phyloP scores from a whole-genome alignment of 2,888 invertebrate genomes.

The Ypsolopha scabrella region DNA sequence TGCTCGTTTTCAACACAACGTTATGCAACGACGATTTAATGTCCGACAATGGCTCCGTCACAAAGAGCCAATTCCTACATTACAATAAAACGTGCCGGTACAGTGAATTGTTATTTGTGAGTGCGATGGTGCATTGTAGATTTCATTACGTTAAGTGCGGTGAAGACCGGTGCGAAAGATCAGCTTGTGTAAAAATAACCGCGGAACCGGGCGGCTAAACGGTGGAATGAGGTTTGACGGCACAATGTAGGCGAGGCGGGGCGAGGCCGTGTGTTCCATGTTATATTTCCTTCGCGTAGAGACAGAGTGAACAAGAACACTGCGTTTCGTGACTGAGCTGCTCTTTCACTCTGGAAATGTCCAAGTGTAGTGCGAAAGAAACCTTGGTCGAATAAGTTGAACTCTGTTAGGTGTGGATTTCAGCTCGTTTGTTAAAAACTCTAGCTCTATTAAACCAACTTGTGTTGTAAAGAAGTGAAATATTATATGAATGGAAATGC shows the following conservation, averaged over 20 bases:
- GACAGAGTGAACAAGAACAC: conserved; percentile 49
- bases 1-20: conserved; percentile 17
- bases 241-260: conserved; percentile 67
- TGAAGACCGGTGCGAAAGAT: conserved; percentile 69
- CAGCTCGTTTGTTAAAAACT: too few species aligned
- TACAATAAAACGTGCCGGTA: conserved; percentile 21
- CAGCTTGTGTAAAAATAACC: conserved; percentile 70
- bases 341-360: conserved; percentile 49
- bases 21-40: conserved; percentile 9
- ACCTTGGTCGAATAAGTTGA: too few species aligned
- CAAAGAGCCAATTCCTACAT: conserved; percentile 5
- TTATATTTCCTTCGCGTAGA: conserved; percentile 65
- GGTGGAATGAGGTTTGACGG: conserved; percentile 69
- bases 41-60: conserved; percentile 4
- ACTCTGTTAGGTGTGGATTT: background rate
- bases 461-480: too few species aligned
- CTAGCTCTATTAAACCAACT: too few species aligned
- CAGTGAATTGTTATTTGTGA: conserved; percentile 44
- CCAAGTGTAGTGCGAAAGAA: background rate
- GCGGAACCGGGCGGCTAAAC: conserved; percentile 67
- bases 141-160: conserved; percentile 53
- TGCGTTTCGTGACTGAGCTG: conserved; percentile 44
- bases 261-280: conserved; percentile 66
- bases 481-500: too few species aligned
- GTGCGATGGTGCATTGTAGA: conserved; percentile 48